Evolutionary conservation across 2,113 vertebrate genomes (phyloP).

Genomic region (Gobiocypris rarus): DNA sequence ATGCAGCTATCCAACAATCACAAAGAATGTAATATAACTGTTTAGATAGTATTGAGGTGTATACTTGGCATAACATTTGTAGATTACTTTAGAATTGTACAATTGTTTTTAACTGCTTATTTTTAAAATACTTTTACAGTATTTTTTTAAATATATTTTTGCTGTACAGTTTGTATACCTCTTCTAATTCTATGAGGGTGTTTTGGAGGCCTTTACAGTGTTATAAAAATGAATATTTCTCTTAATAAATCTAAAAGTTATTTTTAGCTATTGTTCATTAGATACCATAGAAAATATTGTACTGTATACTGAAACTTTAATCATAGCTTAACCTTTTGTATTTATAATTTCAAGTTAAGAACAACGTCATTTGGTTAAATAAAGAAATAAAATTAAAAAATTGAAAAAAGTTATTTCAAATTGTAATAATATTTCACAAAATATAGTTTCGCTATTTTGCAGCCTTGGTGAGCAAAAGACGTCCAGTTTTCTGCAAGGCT

Average conservation of each 20-base stretch:
- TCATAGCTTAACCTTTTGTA: not conserved
- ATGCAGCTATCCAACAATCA: constrained; percentile 4
- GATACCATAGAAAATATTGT: not conserved
- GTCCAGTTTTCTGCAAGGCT: too few species aligned
- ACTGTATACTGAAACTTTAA: not conserved
- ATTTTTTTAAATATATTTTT: not conserved
- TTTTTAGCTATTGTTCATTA: not conserved
- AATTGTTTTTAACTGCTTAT: not conserved
- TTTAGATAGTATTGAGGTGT: not conserved
- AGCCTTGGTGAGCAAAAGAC: too few species aligned
- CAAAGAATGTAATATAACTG: not conserved
- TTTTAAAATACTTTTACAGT: not conserved
- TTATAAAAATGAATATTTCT: not conserved
- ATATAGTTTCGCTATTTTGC: too few species aligned
- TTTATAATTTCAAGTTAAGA: not conserved
- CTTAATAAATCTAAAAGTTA: not conserved
- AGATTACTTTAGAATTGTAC: not conserved
- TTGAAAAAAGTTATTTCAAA: not conserved
- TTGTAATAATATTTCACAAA: not conserved
- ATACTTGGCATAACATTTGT: not conserved
- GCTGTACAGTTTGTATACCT: not conserved
- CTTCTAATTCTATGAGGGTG: not conserved
- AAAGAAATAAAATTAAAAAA: not conserved
- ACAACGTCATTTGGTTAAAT: too few species aligned
- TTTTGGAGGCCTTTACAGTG: not conserved